Evolutionary conservation across 2,113 vertebrate genomes (phyloP).

Genomic region (Brachyhypopomus occidentalis): DNA sequence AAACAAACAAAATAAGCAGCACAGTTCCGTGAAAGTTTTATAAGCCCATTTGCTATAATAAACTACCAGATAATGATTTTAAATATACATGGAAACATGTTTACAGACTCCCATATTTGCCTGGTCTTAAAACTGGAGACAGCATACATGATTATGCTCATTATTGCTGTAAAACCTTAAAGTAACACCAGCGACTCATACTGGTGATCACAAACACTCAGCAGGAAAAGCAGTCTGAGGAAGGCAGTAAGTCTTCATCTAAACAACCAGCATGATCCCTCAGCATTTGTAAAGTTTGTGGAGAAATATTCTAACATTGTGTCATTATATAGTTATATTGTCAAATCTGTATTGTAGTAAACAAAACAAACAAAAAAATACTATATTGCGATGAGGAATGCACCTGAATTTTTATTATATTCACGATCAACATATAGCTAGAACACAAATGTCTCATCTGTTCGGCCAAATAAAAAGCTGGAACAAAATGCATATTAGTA

Average conservation of each 20-base stretch:
- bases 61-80: background rate
- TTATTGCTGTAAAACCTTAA: conserved; percentile 19
- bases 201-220: background rate
- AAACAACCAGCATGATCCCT: conserved; percentile 44
- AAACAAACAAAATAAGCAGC: background rate
- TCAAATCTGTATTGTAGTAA: conserved; percentile 55
- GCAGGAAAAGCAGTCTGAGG: background rate
- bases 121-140: background rate
- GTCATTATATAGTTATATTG: conserved; percentile 43
- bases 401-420: conserved; percentile 59
- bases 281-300: conserved; percentile 40
- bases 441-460: conserved; percentile 38
- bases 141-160: background rate
- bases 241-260: conserved; percentile 1
- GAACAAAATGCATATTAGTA: conserved; percentile 54
- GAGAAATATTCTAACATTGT: conserved; percentile 16
- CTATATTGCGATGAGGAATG: conserved; percentile 48
- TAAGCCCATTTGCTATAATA: background rate
- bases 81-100: background rate
- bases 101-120: background rate
- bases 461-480: conserved; percentile 10
- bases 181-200: background rate
- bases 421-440: conserved; percentile 49
- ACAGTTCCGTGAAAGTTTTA: conserved; percentile 31
- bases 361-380: conserved; percentile 33